Evolutionary conservation across 2,888 invertebrate genomes (phyloP), one percentile per base, ranked within the genome.

Genomic region (Melieria picta): DNA sequence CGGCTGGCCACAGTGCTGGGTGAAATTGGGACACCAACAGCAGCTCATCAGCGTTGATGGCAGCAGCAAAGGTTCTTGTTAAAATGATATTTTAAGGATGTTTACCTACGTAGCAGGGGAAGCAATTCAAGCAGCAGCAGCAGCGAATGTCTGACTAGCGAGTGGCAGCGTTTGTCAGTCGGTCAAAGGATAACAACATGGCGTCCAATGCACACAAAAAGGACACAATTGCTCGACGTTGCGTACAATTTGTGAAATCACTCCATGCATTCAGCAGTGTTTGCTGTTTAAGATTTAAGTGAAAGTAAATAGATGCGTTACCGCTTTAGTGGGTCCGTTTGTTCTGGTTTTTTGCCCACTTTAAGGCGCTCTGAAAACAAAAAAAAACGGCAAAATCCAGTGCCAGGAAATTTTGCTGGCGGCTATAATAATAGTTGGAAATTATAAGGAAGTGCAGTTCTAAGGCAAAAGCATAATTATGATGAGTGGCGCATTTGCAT

Each of bases 81-180:
- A 69, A 72, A 72, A 68, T 72, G 69, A 65, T 72, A 69, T 72
- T 62, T 72, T 72, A 72, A 72, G 72, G 58, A 72, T 72, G 69
- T 72, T 72, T 65, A 69, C 69, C 45, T 61, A 60, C 64, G 72
- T 42, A 45, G 58, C 58, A 52, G 67, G 43, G 30, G 5, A 42
- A 50, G 60, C 45, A 56, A 56, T 43, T 16, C n/a, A 65, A 43
- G 50, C 45, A 13, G 52, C 52, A 30, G 56, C 13, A 56, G n/a
- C 10, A 9, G 11, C n/a, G 56, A 7, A 16, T 56, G 2, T 48
- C 48, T 11, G 48, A 42, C 56, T 48, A n/a, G 57, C 47, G 30
- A 30, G 30, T 30, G 30, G 30, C 30, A 30, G 30, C 30, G 30
- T 30, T 30, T 2, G 30, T 30, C 30, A 30, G 30, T 30, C 30